These are phyloP conservation scores for Hirtodrosophila trivittata DNA, from an alignment of 2,888 invertebrate genomes.

Conservation along the genomic window DNA sequence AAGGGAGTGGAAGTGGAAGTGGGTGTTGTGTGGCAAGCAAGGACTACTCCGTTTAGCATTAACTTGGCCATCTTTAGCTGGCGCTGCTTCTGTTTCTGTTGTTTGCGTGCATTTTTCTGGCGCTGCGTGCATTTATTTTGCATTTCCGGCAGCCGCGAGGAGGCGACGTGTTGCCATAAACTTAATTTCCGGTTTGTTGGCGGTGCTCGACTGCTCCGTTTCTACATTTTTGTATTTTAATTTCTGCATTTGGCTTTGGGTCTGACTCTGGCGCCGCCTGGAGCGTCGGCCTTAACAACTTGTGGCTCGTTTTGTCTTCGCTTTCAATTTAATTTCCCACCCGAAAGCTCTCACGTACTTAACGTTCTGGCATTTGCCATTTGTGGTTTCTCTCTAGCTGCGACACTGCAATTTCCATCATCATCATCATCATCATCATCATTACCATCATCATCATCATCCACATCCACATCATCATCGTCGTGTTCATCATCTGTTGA, in stretches of 20 bases:
- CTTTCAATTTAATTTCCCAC: slow-evolving; percentile 78
- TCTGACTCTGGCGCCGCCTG: slow-evolving; percentile 13
- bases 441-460: slow-evolving; percentile 50
- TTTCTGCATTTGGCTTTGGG: slow-evolving; percentile 41
- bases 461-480: slow-evolving; percentile 39
- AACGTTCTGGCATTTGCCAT: slow-evolving; percentile 51
- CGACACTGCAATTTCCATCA: slow-evolving; percentile 27
- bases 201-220: slow-evolving; percentile 54
- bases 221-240: slow-evolving; percentile 35
- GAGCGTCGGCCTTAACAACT: slow-evolving; percentile 50
- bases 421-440: slow-evolving; percentile 20
- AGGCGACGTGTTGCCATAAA: slow-evolving; percentile 59
- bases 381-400: slow-evolving; percentile 42
- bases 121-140: slow-evolving; percentile 65
- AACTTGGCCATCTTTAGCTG: slow-evolving; percentile 48
- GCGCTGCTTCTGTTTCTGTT: not conserved
- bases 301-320: slow-evolving; percentile 64
- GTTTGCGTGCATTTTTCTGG: not conserved
- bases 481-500: slow-evolving; percentile 44
- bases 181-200: slow-evolving; percentile 74
- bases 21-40: not conserved
- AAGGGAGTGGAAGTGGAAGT: too few species aligned
- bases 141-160: slow-evolving; percentile 55
- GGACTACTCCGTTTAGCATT: slow-evolving; percentile 71
- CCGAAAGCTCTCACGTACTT: slow-evolving; percentile 63